Conservation (phyloP, 2,113 vertebrate genomes). For the Oxygymnocypris stewartii region DNA sequence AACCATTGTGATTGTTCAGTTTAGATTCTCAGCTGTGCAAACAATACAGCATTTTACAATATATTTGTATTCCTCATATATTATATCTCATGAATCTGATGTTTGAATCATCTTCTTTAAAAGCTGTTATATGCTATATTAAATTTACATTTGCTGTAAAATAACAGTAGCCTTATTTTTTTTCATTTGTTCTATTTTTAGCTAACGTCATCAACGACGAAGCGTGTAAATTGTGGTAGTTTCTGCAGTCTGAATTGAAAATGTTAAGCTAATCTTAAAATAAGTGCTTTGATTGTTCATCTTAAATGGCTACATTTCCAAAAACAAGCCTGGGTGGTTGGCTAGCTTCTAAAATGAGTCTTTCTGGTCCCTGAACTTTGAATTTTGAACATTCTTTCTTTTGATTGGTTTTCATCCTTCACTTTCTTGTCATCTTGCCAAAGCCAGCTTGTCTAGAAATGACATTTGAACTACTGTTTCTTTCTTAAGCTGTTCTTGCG, state of each 20-base stretch:
- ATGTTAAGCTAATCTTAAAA: neutral
- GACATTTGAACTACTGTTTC: neutral
- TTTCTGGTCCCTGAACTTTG: neutral
- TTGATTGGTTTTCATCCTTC: conserved; percentile 6
- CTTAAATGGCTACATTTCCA: neutral
- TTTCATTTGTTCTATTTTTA: neutral
- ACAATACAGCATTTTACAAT: neutral
- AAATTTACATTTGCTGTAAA: neutral
- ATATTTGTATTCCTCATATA: neutral
- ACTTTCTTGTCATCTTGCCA: neutral
- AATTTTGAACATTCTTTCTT: neutral
- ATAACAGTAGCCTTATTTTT: neutral
- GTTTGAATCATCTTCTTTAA: neutral
- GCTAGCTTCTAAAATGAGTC: neutral
- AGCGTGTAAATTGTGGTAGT: neutral
- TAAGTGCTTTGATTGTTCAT: neutral
- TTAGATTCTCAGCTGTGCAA: neutral
- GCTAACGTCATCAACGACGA: neutral
- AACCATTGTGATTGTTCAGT: neutral
- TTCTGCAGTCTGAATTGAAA: neutral
- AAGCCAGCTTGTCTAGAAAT: neutral
- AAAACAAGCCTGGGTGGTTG: neutral
- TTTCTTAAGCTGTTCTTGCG: neutral
- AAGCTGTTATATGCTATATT: neutral
- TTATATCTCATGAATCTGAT: neutral